Evolutionary conservation across 2,797 vertebrate species (phyloP).

Genomic region (Erpetoichthys calabaricus): DNA sequence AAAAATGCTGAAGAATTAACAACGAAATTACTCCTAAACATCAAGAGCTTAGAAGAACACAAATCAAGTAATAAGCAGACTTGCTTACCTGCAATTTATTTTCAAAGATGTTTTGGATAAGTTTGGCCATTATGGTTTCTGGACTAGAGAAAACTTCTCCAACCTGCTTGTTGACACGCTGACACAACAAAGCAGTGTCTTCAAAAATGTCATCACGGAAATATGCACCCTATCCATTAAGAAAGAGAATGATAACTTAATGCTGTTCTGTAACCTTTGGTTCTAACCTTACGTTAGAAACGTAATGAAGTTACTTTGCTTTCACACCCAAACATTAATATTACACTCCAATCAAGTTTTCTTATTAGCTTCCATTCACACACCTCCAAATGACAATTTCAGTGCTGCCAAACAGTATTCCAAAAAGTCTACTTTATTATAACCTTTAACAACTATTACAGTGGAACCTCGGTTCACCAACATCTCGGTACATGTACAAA

Average conservation of each 20-base stretch:
- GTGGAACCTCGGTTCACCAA: too few species aligned
- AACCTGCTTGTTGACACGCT: conserved; percentile 90
- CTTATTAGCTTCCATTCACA: too few species aligned
- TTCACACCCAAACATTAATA: too few species aligned
- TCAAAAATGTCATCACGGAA: conserved; percentile 82
- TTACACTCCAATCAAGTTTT: too few species aligned
- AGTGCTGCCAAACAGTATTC: too few species aligned
- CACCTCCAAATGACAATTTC: too few species aligned
- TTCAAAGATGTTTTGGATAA: conserved; percentile 97
- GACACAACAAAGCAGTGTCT: conserved; percentile 83
- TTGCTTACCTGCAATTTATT: conserved; percentile 82
- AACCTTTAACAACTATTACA: too few species aligned
- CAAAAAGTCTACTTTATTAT: too few species aligned
- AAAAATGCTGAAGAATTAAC: too few species aligned
- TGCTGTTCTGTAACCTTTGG: conserved; percentile 10
- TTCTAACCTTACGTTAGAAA: not conserved
- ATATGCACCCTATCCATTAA: conserved; percentile 66
- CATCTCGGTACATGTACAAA: too few species aligned
- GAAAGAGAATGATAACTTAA: conserved; percentile 17
- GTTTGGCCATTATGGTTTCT: conserved; percentile 92
- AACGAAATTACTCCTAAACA: not conserved
- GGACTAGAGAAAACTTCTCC: conserved; percentile 93
- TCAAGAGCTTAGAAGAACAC: conserved; percentile 4
- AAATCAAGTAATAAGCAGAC: not conserved
- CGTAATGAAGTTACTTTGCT: too few species aligned